phyloP scores from a whole-genome alignment of 2,797 vertebrate species.

The Molossus alvarezi region DNA sequence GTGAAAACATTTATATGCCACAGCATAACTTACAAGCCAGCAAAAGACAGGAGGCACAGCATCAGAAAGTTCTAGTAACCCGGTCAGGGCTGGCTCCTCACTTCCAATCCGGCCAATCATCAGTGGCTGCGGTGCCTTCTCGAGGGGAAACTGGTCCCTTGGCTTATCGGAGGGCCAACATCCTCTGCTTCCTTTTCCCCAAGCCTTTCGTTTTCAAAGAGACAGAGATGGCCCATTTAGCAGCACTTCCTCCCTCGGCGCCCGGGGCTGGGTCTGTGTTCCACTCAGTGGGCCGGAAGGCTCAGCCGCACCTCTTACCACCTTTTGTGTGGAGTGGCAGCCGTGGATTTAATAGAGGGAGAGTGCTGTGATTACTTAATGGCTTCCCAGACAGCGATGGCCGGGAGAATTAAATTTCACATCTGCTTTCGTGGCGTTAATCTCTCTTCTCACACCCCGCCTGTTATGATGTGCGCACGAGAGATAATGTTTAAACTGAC shows the following conservation, averaged over 20 bases:
- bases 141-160: slow-evolving; percentile 91
- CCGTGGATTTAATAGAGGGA: slow-evolving; percentile 98
- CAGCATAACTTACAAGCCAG: slow-evolving; percentile 75
- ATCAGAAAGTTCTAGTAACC: slow-evolving; percentile 85
- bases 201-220: slow-evolving; percentile 97
- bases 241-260: slow-evolving; percentile 95
- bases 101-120: slow-evolving; percentile 86
- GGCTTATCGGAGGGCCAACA: slow-evolving; percentile 90
- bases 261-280: slow-evolving; percentile 95
- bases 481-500: slow-evolving; percentile 99
- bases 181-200: slow-evolving; percentile 93
- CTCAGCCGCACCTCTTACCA: slow-evolving; percentile 94
- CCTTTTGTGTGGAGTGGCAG: slow-evolving; percentile 99
- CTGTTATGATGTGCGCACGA: slow-evolving; percentile 99
- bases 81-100: slow-evolving; percentile 88
- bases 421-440: slow-evolving; percentile 99
- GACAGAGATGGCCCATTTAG: slow-evolving; percentile 96
- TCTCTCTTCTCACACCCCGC: slow-evolving; percentile 99
- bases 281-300: slow-evolving; percentile 96
- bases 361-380: slow-evolving; percentile 99
- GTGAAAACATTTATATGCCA: slow-evolving; percentile 75
- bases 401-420: slow-evolving; percentile 99
- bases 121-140: slow-evolving; percentile 85
- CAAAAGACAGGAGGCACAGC: slow-evolving; percentile 70
- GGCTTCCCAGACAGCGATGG: slow-evolving; percentile 99